Evolutionary conservation across 2,888 invertebrate species (phyloP).

Genomic region (Chrysina gloriosa): DNA sequence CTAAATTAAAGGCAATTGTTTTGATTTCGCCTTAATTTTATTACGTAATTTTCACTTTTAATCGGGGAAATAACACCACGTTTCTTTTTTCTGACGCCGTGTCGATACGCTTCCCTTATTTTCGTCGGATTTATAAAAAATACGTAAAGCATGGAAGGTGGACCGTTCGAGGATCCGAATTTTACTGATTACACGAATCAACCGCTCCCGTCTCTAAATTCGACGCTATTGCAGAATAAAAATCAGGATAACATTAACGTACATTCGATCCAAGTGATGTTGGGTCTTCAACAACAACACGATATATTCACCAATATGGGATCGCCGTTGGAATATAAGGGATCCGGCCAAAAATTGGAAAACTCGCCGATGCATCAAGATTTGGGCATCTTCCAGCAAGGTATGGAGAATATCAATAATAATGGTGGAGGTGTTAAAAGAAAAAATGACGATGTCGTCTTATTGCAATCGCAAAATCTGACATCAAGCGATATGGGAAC

Average conservation of each 20-base stretch:
- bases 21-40: constrained; percentile 58
- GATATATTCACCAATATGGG: constrained; percentile 65
- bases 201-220: constrained; percentile 63
- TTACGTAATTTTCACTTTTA: constrained; percentile 50
- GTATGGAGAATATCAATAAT: constrained; percentile 55
- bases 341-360: constrained; percentile 63
- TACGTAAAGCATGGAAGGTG: constrained; percentile 73
- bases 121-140: constrained; percentile 15
- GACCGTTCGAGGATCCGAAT: constrained; percentile 79
- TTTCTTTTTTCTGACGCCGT: constrained; percentile 29
- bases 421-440: constrained; percentile 59
- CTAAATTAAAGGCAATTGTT: constrained; percentile 61
- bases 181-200: constrained; percentile 79
- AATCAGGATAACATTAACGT: constrained; percentile 67
- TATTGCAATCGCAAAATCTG: constrained; percentile 66
- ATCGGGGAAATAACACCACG: constrained; percentile 45
- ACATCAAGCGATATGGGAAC: constrained; percentile 61
- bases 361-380: constrained; percentile 66
- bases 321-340: constrained; percentile 64
- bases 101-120: not conserved
- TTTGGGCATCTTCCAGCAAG: constrained; percentile 54
- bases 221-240: constrained; percentile 60
- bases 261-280: constrained; percentile 77
- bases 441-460: constrained; percentile 62
- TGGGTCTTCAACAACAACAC: constrained; percentile 69